These are phyloP conservation scores for Tiphia femorata DNA, from an alignment of 2,888 invertebrate genomes.

Conservation along the genomic window DNA sequence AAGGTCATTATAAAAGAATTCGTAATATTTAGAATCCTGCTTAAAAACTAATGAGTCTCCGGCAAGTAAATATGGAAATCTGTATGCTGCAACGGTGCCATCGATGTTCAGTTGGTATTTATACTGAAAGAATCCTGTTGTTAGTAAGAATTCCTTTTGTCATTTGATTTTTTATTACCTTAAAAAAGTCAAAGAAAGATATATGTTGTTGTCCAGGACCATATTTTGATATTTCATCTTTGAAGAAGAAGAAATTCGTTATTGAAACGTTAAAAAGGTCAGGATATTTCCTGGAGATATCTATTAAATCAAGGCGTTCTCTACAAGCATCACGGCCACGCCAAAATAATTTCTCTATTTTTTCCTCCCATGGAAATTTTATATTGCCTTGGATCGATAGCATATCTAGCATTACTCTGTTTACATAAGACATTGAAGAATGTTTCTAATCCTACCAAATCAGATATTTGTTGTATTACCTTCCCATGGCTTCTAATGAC, in stretches of 20 bases:
- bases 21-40: constrained; percentile 94
- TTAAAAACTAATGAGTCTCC: constrained; percentile 92
- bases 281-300: constrained; percentile 81
- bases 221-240: constrained; percentile 84
- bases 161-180: constrained; percentile 73
- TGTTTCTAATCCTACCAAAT: neutral
- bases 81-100: constrained; percentile 96
- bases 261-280: constrained; percentile 90
- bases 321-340: constrained; percentile 92
- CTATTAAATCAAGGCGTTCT: constrained; percentile 85
- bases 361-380: constrained; percentile 79
- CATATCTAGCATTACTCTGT: constrained; percentile 88
- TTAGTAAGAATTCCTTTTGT: too few species aligned
- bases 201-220: constrained; percentile 88
- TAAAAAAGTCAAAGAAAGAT: constrained; percentile 94
- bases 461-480: constrained; percentile 71
- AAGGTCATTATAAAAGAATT: constrained; percentile 90
- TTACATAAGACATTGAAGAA: constrained; percentile 16
- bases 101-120: constrained; percentile 96
- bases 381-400: constrained; percentile 89
- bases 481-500: constrained; percentile 92
- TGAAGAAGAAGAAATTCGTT: constrained; percentile 97
- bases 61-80: constrained; percentile 90
- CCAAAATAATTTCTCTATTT: constrained; percentile 87
- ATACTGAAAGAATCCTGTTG: constrained; percentile 85